Conservation (phyloP, 2,888 invertebrate species). For the Pandemis corylana region DNA sequence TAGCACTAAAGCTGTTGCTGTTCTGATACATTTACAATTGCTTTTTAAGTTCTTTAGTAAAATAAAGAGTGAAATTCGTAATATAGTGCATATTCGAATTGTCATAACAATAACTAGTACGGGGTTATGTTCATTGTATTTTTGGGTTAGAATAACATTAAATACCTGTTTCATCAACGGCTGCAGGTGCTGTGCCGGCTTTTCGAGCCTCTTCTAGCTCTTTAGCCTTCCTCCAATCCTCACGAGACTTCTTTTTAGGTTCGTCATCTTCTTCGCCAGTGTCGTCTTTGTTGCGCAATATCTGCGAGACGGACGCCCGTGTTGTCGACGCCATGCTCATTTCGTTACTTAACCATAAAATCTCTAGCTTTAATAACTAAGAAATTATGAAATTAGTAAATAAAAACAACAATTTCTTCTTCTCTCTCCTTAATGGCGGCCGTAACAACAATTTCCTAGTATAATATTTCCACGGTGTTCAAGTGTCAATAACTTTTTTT, state of each 20-base stretch:
- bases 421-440: too few species aligned
- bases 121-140: background rate
- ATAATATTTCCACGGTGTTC: background rate
- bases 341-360: background rate
- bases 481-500: background rate
- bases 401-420: constrained; percentile 5
- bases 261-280: constrained; percentile 88
- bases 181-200: constrained; percentile 97
- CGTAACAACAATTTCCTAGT: background rate
- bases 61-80: background rate
- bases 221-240: constrained; percentile 99
- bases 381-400: background rate
- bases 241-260: constrained; percentile 94
- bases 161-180: constrained; percentile 89
- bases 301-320: constrained; percentile 88
- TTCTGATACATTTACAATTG: background rate
- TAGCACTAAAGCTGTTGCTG: background rate
- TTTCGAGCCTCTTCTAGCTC: constrained; percentile 99
- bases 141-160: constrained; percentile 14
- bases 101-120: background rate
- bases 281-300: constrained; percentile 87
- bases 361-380: constrained; percentile 11
- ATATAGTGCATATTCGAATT: background rate
- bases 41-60: background rate
- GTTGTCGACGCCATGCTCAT: constrained; percentile 67